Base-by-base conservation (phyloP, 2,113 vertebrate species). In the Microcebus ravelobensis region DNA sequence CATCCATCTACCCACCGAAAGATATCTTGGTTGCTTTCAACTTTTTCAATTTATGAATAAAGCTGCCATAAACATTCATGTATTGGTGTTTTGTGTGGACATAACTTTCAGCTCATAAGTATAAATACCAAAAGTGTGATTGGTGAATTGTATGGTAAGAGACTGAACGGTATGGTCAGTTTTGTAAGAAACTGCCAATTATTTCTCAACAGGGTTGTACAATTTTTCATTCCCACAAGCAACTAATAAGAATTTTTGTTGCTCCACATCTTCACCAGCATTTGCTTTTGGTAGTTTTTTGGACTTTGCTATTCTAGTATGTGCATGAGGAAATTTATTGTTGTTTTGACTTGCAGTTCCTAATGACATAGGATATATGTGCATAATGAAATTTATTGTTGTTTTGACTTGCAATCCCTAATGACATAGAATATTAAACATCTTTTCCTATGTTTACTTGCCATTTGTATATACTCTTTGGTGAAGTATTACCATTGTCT, bases 301-400 rank as follows among this genome's bases (percentile, higher is more conserved):
- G 80, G 2, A 50, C 59, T 55, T 63, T 20, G 10, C 9, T 17
- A 20, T 73, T 73, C 5, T 86, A 3, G 31, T 18, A 27, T 36
- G 9, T 15, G 9, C 20, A 2, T 17, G 36, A 39, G 2, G 5
- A 1, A 57, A 74, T 67, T 8, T 8, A 36, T 0, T 15, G 23
- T 50, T 71, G 45, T 61, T 90, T 90, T 65, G 21, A 42, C 34
- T 71, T 79, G 6, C 31, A 61, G 0, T 29, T 52, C 52, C 73
- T 45, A 73, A 36, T 42, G 10, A 77, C 11, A 20, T 4, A 31
- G 45, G 20, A 20, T 25, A 13, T 18, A 27, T 36, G 6, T 15
- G 9, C 20, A 2, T 17, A 36, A 39, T 3, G 5, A 1, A 57
- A 74, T 67, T 12, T 9, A 36, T 0, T 15, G 23, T 50, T 71